phyloP scores from a whole-genome alignment of 2,797 vertebrate genomes.

The Sebastes diaconus region DNA sequence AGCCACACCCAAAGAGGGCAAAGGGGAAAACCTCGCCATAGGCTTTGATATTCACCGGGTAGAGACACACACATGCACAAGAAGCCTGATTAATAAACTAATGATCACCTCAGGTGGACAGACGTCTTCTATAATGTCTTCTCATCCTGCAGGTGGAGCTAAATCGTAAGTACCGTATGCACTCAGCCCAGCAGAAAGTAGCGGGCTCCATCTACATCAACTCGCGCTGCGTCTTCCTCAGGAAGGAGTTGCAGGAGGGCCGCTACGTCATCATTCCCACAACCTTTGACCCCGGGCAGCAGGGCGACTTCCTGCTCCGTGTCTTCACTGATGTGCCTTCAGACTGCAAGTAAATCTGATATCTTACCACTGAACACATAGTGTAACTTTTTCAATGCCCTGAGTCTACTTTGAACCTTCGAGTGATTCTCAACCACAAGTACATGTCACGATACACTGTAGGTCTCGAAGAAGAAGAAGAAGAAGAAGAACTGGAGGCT shows the following conservation, averaged over 20 bases:
- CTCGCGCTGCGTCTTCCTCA: constrained; percentile 93
- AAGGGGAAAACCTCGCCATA: constrained; percentile 94
- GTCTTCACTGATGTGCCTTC: constrained; percentile 96
- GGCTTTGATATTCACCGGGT: constrained; percentile 97
- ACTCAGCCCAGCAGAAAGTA: constrained; percentile 90
- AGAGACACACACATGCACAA: constrained; percentile 15
- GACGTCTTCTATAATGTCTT: fast-evolving
- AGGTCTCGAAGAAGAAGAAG: too few species aligned
- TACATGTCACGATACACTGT: too few species aligned
- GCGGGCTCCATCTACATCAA: constrained; percentile 97
- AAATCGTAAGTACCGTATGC: constrained; percentile 94
- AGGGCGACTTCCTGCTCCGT: constrained; percentile 93
- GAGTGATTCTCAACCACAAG: background rate
- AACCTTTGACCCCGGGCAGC: constrained; percentile 89
- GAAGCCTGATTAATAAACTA: background rate
- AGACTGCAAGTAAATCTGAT: constrained; percentile 87
- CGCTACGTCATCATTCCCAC: constrained; percentile 96
- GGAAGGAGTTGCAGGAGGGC: constrained; percentile 91
- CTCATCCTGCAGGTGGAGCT: constrained; percentile 88
- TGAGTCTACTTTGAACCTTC: background rate
- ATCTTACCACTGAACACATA: background rate
- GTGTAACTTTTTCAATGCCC: background rate
- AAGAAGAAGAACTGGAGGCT: too few species aligned
- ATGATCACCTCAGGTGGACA: background rate
- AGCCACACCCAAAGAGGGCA: constrained; percentile 88